Evolutionary conservation across 2,888 invertebrate species (phyloP).

Genomic region (Zygogramma bicolorata): DNA sequence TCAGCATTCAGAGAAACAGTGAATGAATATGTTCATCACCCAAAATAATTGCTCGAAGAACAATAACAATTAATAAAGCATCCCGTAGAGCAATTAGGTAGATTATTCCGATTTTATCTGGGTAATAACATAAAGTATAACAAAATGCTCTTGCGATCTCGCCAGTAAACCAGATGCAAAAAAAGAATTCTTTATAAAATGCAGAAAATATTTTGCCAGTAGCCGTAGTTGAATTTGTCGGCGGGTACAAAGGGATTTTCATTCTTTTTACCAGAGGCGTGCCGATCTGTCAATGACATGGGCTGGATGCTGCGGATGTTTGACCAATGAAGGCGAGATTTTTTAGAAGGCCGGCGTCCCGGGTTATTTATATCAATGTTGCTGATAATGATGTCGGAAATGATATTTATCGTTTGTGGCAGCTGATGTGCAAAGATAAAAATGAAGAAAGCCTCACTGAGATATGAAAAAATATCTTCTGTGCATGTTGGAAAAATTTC

Average conservation of each 20-base stretch:
- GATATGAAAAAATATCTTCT: no score
- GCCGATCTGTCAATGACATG: not conserved
- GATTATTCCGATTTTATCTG: slow-evolving; percentile 44
- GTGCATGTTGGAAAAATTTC: no score
- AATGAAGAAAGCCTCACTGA: no score
- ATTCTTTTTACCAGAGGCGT: slow-evolving; percentile 37
- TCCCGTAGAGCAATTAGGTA: slow-evolving; percentile 35
- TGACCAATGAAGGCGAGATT: not conserved
- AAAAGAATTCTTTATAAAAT: slow-evolving; percentile 41
- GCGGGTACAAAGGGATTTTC: slow-evolving; percentile 51
- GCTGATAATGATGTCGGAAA: not conserved
- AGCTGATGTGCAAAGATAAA: not conserved
- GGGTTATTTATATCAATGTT: not conserved
- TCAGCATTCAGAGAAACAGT: no score
- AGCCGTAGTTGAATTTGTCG: slow-evolving; percentile 55
- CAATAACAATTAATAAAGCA: slow-evolving; percentile 47
- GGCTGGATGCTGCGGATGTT: not conserved
- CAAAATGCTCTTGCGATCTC: slow-evolving; percentile 23
- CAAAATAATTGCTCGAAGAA: slow-evolving; percentile 37
- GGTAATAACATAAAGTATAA: slow-evolving; percentile 31
- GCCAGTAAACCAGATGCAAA: slow-evolving; percentile 18
- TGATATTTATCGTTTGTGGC: not conserved
- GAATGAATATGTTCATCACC: no score
- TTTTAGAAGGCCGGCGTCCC: not conserved
- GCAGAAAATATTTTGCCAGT: slow-evolving; percentile 56